Base-by-base conservation (phyloP, 2,888 invertebrate species). In the Cyaniris semiargus region DNA sequence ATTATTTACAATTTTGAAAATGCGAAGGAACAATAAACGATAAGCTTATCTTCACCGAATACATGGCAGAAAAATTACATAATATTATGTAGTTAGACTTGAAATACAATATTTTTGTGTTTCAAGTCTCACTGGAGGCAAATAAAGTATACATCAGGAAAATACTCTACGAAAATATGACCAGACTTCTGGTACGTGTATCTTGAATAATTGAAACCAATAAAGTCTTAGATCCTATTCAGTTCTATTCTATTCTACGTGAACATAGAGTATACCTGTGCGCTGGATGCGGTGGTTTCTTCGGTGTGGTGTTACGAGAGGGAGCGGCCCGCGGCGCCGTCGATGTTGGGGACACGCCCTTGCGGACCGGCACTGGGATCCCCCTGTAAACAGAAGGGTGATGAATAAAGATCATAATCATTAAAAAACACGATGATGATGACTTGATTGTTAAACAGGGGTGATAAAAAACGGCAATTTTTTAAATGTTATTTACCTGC, bases 311-410 rank as follows among this genome's bases (percentile, higher is more conserved):
- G 21, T 82, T 84, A 0, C 85, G 82, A 21, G 81, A 76, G 3
- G 85, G 78, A 70, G 77, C 78, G 4, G 85, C 80, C 15, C 88
- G 84, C 2, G 93, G 90, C 75, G 84, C 86, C n/a, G 84, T 85
- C 70, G 89, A 89, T 78, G 93, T 92, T 0, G 94, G 93, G 0
- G 93, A 92, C 1, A 84, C 83, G 44, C 92, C 89, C 81, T 95
- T 95, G 56, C 90, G 89, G 1, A 92, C 92, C 5, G 95, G 91
- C 13, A 95, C 93, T 27, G 95, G 95, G 80, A 95, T 95, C 70
- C 95, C 95, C 53, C 94, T 94, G 86, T 4, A 77, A 66, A 74
- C 27, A 53, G 27, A 5, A 70, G 31, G 18, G 23, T 18, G 5
- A 74, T 18, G 7, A 44, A 3, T 13, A 44, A 3, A 44, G n/a